Evolutionary conservation across 2,113 vertebrate genomes (phyloP), one percentile per base, ranked within the genome.

Genomic region (Hemiprocne comata): DNA sequence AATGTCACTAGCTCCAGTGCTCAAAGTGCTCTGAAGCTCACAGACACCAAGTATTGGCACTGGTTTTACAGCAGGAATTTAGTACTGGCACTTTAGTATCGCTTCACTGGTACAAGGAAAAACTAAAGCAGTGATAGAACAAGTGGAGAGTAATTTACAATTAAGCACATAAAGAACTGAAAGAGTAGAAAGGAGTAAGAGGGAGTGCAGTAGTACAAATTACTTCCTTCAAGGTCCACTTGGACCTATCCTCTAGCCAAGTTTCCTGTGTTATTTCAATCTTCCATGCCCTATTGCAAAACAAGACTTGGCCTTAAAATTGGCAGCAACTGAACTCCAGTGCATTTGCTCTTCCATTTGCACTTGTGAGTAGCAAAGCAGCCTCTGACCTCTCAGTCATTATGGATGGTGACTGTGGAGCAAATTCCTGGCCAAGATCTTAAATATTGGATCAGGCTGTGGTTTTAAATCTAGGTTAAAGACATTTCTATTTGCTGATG

Each of bases 381-480:
- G 83, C 77, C 87, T 86, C 93, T 95, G 93, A 92, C 92, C 89
- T 94, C 95, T 92, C 86, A 74, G 60, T 87, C 88, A 64, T 89
- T 93, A 90, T 88, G 70, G 67, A 85, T 94, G 77, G 91, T 90
- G 65, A 5, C 53, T 93, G 84, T 96, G 74, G 94, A 97, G 75
- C 66, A 82, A 85, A 76, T 85, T 97, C 94, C 89, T 93, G 92
- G 91, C 95, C 78, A 36, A 83, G 64, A 93, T 80, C 81, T 91
- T 84, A 93, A 96, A 89, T 76, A 38, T 40, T 46, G 64, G 82
- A 50, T 96, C 70, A 78, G 50, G 58, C 89, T 72, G 46, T 90
- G 73, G 88, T 93, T 90, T 95, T 93, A 92, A 90, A 84, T 87
- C 73, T 85, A 60, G 17, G 65, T 77, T 97, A 95, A 95, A 97